Conservation (phyloP, 2,113 vertebrate genomes). For the Miniopterus natalensis region DNA sequence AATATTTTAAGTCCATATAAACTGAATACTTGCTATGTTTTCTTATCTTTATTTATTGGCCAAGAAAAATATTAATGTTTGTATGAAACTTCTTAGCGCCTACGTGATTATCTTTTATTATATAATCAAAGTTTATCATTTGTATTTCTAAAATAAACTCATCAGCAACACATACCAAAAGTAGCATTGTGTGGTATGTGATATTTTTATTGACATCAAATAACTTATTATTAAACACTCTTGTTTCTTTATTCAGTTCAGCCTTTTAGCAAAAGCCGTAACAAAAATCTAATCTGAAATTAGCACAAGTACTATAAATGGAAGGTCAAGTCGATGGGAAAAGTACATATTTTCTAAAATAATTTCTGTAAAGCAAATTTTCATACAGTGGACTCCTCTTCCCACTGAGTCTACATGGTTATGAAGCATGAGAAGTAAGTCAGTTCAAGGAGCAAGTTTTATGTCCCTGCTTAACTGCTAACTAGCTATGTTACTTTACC, state of each 20-base stretch:
- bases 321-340: background rate
- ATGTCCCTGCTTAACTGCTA: background rate
- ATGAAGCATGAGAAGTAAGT: background rate
- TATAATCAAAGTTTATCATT: constrained; percentile 23
- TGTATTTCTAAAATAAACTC: constrained; percentile 43
- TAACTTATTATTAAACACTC: constrained; percentile 1
- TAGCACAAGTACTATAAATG: background rate
- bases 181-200: background rate
- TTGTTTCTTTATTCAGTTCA: background rate
- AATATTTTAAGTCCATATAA: constrained; percentile 4
- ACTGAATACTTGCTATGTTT: background rate
- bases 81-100: background rate
- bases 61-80: constrained; percentile 31
- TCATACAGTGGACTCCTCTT: background rate
- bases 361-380: background rate
- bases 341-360: background rate
- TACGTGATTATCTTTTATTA: constrained; percentile 19
- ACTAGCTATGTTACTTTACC: background rate
- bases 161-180: constrained; percentile 21
- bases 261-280: constrained; percentile 33
- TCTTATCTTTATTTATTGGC: constrained; percentile 41
- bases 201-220: constrained; percentile 15
- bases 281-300: constrained; percentile 20
- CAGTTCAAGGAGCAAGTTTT: background rate
- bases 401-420: background rate